Percentiles rank a stretch among this genome's conserved stretches.
These are phyloP conservation scores for Tonatia bakeri DNA, from an alignment of 2,113 vertebrate species.

Conservation along the genomic window DNA sequence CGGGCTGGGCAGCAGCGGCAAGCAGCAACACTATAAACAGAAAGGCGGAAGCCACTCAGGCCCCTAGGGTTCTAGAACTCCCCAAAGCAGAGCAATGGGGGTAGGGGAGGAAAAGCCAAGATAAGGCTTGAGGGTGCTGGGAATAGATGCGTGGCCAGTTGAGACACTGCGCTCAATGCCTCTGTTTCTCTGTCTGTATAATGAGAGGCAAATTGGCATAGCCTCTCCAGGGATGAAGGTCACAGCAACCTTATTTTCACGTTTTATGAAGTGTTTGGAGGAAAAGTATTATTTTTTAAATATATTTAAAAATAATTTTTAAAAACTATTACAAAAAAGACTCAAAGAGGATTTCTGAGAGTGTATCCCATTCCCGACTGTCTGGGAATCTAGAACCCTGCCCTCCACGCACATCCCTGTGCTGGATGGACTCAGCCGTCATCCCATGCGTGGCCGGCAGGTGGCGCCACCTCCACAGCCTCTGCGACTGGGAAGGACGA, in stretches of 20 bases:
- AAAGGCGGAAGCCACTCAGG: background rate
- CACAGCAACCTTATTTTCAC: background rate
- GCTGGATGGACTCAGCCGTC: background rate
- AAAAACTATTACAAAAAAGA: background rate
- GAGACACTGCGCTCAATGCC: background rate
- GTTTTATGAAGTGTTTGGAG: background rate
- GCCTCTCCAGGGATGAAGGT: background rate
- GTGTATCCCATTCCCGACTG: background rate
- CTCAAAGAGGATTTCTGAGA: background rate
- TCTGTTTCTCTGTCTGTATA: slow-evolving; percentile 21
- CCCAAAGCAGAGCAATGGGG: background rate
- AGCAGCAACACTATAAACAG: slow-evolving; percentile 36
- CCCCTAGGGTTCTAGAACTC: background rate
- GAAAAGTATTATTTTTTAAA: background rate
- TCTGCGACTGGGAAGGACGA: background rate
- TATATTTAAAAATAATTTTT: background rate
- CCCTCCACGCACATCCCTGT: background rate
- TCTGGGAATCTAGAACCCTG: background rate
- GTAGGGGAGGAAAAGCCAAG: background rate
- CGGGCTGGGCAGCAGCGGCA: slow-evolving; percentile 67
- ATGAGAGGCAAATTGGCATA: background rate
- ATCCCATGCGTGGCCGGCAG: slow-evolving; percentile 17
- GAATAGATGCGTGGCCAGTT: background rate
- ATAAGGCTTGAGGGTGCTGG: background rate
- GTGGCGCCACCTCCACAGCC: slow-evolving; percentile 44